Conservation (phyloP, 1,140 invertebrate species). For the Drosophila suzukii region DNA sequence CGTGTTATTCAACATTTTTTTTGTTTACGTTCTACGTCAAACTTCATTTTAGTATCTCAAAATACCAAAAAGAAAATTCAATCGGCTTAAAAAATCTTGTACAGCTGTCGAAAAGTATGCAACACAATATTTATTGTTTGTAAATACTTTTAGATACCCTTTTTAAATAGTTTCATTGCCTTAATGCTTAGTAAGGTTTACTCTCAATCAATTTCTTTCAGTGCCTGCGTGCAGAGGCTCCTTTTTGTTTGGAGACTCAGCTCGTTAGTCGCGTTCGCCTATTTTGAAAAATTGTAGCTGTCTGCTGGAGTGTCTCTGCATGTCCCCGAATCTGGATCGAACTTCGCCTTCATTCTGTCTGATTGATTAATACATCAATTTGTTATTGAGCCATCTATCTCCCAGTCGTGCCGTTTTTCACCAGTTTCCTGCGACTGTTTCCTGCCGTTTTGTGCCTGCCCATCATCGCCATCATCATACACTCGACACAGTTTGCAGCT, state of each 20-base stretch:
- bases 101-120: too few species aligned
- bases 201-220: not conserved
- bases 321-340: slow-evolving; percentile 27
- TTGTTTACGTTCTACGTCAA: too few species aligned
- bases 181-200: not conserved
- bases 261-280: slow-evolving; percentile 58
- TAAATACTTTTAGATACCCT: not conserved
- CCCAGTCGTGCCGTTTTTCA: slow-evolving; percentile 2
- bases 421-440: slow-evolving; percentile 14
- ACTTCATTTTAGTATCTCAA: too few species aligned
- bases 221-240: slow-evolving; percentile 13
- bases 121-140: too few species aligned
- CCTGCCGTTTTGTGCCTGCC: slow-evolving; percentile 6
- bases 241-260: slow-evolving; percentile 2
- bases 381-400: slow-evolving; percentile 74
- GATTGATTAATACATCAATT: slow-evolving; percentile 83
- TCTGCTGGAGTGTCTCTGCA: slow-evolving; percentile 19
- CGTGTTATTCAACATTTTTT: too few species aligned
- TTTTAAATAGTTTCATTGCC: too few species aligned
- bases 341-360: slow-evolving; percentile 46
- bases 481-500: slow-evolving; percentile 80
- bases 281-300: slow-evolving; percentile 66
- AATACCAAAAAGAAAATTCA: too few species aligned
- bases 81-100: too few species aligned
- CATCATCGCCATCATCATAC: slow-evolving; percentile 40